Evolutionary conservation across 1,140 invertebrate genomes (phyloP), one percentile per base, ranked within the genome.

Genomic region (roundworm (Caenorhabditis elegans)): DNA sequence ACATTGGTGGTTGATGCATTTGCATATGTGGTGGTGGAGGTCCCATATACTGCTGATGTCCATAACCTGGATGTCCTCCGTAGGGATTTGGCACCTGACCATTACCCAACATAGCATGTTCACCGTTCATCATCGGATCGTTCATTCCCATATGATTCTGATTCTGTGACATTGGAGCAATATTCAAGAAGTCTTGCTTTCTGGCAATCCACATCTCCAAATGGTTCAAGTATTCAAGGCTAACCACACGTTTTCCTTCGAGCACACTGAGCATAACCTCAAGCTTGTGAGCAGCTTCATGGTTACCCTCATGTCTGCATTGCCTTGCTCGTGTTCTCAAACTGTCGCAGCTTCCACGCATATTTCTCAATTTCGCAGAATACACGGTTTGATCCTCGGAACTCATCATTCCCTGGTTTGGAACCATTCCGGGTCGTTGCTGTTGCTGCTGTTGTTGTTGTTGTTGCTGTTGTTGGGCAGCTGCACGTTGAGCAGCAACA

Each of bases 281-380:
- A 43, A 85, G 47, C 24, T 85, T 85, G 10, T 80, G 39, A 26
- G 84, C 84, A n/a, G 83, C 84, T 10, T 85, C 84, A 19, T 65
- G 48, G 43, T 85, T 85, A 0, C 79, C 48, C 24, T 85, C 82
- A 22, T 48, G n/a, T 13, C 84, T 53, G 31, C 80, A 85, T 24
- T 85, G 82, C 49, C 60, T 39, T 1, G 83, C 78, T 15, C 83
- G 34, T 36, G 46, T 19, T 43, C 79, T 85, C 15, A 84, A 65
- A 76, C 70, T 60, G 3, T 76, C 46, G 51, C 60, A 70, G 17
- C 26, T 43, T 60, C 48, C 39, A 65, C 47, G 78, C 51, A 60
- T 48, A n/a, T 51, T 79, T 34, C 39, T 39, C 49, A 46, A 19
- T 17, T 77, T 48, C 6, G 17, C 31, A 2, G 43, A 26, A 47